phyloP scores from a whole-genome alignment of 2,888 invertebrate genomes.

The Apocheima hispidaria region DNA sequence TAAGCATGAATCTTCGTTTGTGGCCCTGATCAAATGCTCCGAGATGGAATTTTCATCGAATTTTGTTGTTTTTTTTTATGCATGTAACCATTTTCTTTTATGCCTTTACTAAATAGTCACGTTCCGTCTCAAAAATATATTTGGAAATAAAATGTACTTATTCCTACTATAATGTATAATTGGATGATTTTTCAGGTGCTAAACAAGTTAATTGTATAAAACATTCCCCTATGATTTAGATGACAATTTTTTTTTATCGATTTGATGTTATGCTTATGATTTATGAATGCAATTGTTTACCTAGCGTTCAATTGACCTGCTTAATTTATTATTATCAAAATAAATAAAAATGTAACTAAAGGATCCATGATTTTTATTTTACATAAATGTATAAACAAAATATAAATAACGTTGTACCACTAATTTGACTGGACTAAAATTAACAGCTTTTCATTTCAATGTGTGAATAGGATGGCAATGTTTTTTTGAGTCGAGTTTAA shows the following conservation, averaged over 20 bases:
- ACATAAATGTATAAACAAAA: not conserved
- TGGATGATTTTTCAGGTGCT: conserved; percentile 22
- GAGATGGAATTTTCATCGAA: conserved; percentile 16
- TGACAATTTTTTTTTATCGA: conserved; percentile 46
- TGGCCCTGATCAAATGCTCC: conserved; percentile 2
- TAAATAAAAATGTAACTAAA: conserved; percentile 73
- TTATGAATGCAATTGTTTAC: conserved; percentile 56
- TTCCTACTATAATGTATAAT: conserved; percentile 5
- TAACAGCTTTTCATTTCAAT: too few relatives aligned
- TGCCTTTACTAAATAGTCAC: not conserved
- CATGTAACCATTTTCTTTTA: conserved; percentile 11
- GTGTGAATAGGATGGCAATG: too few relatives aligned
- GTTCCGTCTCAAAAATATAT: conserved; percentile 7
- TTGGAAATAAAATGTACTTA: conserved; percentile 29
- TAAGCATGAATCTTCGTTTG: too few relatives aligned
- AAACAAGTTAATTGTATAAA: conserved; percentile 17
- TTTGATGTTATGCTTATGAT: conserved; percentile 47
- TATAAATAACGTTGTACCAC: too few relatives aligned
- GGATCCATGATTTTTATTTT: conserved; percentile 31
- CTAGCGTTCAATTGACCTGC: conserved; percentile 69
- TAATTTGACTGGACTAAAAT: too few relatives aligned
- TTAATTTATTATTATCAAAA: conserved; percentile 82
- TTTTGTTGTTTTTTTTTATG: conserved; percentile 9
- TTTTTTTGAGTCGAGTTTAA: too few relatives aligned
- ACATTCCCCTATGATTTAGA: conserved; percentile 37